Base-by-base conservation (phyloP, 30 jellyfish, hydroid and myxozoan genomes). In the Aurelia sp. region DNA sequence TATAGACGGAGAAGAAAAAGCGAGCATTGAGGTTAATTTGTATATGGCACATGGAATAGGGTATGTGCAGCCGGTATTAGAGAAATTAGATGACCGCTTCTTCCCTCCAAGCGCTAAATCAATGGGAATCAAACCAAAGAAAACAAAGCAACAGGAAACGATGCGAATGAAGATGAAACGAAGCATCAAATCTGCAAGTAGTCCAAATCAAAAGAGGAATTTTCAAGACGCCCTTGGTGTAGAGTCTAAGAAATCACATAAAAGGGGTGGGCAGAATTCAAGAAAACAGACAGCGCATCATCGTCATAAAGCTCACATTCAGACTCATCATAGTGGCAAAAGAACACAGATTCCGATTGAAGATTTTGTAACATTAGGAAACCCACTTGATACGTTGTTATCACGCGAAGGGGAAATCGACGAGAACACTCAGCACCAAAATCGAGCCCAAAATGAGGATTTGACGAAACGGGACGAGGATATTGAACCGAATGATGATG, bases 31-130 rank as follows among this genome's bases (percentile, higher is more conserved):
- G 53, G 88, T 69, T 6, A 85, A 77, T 57, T 73, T 91, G 30
- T 84, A 78, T 84, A 40, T 91, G 90, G 86, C 89, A 64, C 98
- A 91, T 38, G 98, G 98, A 7, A 85, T 91, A 7, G 96, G 96
- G 5, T 63, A 31, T 62, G 86, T 44, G 3, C 55, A 44, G 55
- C 81, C 31, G 84, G 61, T 40, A 57, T 60, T 47, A 66, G 52
- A 40, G 3, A 24, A 41, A 66, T 17, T 4, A 21, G 27, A 17
- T 33, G 86, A 55, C 0, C 69, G 67, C 5, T 44, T 13, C 55
- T 7, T 44, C 9, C 55, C 55, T 44, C 55, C 55, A 8, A 44
- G 55, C 55, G 55, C 55, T 44, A 44, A 44, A 44, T 44, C 55
- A 57, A 13, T 40, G 40, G 70, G 40, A 8, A 55, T 40, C 1